Evolutionary conservation across 2,113 vertebrate genomes (phyloP).

Genomic region (Poeciliopsis prolifica): DNA sequence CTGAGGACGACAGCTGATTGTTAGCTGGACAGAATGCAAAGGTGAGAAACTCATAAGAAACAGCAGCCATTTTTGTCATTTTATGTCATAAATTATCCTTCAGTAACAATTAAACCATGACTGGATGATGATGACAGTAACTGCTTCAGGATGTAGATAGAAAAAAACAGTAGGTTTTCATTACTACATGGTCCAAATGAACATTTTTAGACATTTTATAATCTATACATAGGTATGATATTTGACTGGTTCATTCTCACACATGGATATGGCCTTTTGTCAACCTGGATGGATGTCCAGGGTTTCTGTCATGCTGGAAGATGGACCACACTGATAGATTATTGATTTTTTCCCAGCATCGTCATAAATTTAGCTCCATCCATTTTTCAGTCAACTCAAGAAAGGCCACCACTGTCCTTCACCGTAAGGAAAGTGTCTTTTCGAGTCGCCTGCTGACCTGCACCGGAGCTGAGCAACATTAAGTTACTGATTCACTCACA

Average conservation of each 20-base stretch:
- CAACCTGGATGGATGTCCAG: background rate
- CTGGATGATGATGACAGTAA: no score
- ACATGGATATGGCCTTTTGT: background rate
- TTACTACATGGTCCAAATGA: no score
- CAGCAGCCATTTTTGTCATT: background rate
- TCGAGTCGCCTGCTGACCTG: background rate
- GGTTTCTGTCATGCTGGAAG: background rate
- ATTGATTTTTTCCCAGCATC: no score
- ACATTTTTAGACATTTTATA: no score
- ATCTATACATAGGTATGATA: background rate
- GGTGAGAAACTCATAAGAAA: background rate
- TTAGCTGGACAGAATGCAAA: background rate
- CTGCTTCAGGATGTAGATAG: no score
- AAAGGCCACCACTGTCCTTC: background rate
- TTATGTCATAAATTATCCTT: background rate
- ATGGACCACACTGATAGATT: background rate
- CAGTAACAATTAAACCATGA: no score
- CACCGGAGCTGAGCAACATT: background rate
- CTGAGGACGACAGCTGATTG: background rate
- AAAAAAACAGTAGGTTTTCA: no score
- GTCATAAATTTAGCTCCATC: no score
- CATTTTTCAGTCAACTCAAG: background rate
- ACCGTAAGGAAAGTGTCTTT: background rate
- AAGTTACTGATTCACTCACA: slow-evolving; percentile 68
- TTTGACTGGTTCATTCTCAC: background rate